Evolutionary conservation across 2,888 invertebrate species (phyloP), one percentile per base, ranked within the genome.

Genomic region (Lamellibrachia satsuma): DNA sequence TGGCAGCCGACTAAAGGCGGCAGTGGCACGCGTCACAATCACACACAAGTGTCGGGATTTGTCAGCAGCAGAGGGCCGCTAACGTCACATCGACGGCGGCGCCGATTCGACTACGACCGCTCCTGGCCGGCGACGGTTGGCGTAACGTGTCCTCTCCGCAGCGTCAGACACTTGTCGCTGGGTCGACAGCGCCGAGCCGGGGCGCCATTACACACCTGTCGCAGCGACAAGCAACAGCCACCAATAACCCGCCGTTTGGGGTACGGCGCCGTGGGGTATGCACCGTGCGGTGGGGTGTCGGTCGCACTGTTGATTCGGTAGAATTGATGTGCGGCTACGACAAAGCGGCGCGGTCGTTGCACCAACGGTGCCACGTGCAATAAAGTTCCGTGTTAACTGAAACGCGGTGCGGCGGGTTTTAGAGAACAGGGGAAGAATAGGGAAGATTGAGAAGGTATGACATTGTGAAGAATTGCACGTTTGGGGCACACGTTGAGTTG

Each of bases 41-140:
- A 22, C 75, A n/a, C 75, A 75, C 75, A 75, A 75, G 75, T 75
- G 75, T 75, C 75, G 75, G 75, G n/a, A 75, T 75, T 75, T 75
- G 75, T 75, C 75, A 75, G 75, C 75, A 6, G 75, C 75, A 75
- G 75, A 75, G 75, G n/a, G 75, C 75, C n/a, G 75, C 75, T 75
- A 75, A 75, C n/a, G 75, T 75, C 75, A 75, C 75, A 75, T 75
- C 39, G 39, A 39, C 39, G 39, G 39, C 39, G 39, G 39, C 39
- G 75, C 75, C 22, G 75, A 22, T 15, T 4, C 9, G 55, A 9
- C 55, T 39, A 39, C 39, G 39, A 39, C 8, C 9, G 55, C 75
- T 22, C 75, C 22, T 22, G 15, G 75, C 75, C 75, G 75, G 15
- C 75, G 75, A n/a, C 75, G 6, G 75, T 75, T 15, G 75, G 75